A percentile compares a stretch with the other conserved stretches of the same genome.
Evolutionary conservation across 2,797 vertebrate genomes (phyloP).

Genomic region (Gambusia yucatana): DNA sequence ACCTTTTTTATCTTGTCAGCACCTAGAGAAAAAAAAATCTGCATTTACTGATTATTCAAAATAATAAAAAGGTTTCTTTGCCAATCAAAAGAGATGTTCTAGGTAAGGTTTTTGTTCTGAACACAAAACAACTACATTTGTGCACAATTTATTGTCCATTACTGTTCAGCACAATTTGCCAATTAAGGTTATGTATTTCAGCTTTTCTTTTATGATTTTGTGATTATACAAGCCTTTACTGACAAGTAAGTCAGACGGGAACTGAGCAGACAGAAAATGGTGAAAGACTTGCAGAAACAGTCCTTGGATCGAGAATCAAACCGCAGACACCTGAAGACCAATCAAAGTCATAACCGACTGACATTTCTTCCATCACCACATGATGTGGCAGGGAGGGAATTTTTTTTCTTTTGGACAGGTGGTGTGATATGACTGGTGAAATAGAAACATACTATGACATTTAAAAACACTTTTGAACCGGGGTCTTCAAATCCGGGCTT

Average conservation of each 20-base stretch:
- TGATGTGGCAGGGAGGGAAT: background rate
- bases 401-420: background rate
- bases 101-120: too few species aligned
- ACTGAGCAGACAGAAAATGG: background rate
- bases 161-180: background rate
- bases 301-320: too few species aligned
- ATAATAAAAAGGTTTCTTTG: too few species aligned
- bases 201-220: background rate
- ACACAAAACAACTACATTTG: background rate
- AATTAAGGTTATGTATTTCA: background rate
- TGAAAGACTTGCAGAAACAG: too few species aligned
- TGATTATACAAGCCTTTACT: background rate
- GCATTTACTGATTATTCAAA: too few species aligned
- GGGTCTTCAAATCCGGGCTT: too few species aligned
- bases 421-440: background rate
- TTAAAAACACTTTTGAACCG: too few species aligned
- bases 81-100: too few species aligned
- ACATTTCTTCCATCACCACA: background rate
- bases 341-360: background rate
- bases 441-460: background rate
- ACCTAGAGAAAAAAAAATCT: too few species aligned
- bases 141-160: background rate
- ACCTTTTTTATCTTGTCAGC: too few species aligned
- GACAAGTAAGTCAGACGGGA: background rate
- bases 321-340: too few species aligned